Evolutionary conservation across 2,888 invertebrate species (phyloP), one percentile per base, ranked within the genome.

Genomic region (Disparrhopalites patrizii): DNA sequence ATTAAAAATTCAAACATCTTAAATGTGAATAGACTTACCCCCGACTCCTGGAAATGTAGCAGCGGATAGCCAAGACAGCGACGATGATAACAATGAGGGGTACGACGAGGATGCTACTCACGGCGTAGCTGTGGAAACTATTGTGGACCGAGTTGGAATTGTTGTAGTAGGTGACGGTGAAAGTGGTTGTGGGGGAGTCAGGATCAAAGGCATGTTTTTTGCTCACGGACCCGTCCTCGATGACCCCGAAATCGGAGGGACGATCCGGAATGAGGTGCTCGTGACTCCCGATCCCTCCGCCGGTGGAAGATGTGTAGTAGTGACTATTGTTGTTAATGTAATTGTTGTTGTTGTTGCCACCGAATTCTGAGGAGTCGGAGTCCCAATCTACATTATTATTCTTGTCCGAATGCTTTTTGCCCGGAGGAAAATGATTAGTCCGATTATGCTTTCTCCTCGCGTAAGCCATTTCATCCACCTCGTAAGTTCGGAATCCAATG

Each of bases 401-500:
- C n/a, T n/a, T n/a, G n/a, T n/a, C n/a, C n/a, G n/a, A n/a, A n/a
- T n/a, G n/a, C n/a, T n/a, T n/a, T n/a, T n/a, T n/a, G n/a, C n/a
- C n/a, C n/a, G n/a, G n/a, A n/a, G n/a, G n/a, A n/a, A n/a, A n/a
- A n/a, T n/a, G n/a, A n/a, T n/a, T n/a, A n/a, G n/a, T n/a, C n/a
- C n/a, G n/a, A 47, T 23, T 23, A 10, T 47, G 47, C 18, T 23
- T 47, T n/a, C 47, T 47, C 7, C 40, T 20, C 1, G 43, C 20
- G 15, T 28, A 15, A 30, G 47, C 38, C 3, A 33, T 1, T 1
- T 64, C 64, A 50, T 64, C 64, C 20, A 57, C 50, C 27, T 64
- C 64, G 23, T 64, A 64, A 1, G 64, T 64, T 1, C 27, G 50
- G 28, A 73, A 73, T 2, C 73, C 71, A 8, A 71, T 51, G 13